These are phyloP conservation scores for Caranx ignobilis DNA, from an alignment of 2,113 vertebrate species.

Conservation along the genomic window DNA sequence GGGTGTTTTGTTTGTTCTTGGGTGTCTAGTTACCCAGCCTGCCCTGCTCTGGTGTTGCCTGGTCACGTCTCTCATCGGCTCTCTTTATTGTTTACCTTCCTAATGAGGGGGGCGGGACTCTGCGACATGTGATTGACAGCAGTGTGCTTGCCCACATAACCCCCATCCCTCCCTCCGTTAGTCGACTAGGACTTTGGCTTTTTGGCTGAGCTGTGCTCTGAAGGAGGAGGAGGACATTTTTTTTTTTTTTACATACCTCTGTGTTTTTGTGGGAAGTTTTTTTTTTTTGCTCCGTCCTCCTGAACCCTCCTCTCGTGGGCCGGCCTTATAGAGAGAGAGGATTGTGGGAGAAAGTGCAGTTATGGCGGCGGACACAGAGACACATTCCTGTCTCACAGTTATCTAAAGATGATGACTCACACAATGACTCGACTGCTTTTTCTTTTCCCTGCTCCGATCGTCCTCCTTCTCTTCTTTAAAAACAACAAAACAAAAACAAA, in stretches of 20 bases:
- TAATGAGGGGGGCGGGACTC: conserved; percentile 98
- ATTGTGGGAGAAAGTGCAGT: conserved; percentile 65
- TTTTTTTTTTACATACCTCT: conserved; percentile 49
- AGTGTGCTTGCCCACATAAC: conserved; percentile 79
- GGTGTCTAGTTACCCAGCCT: conserved; percentile 88
- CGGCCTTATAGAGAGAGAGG: conserved; percentile 42
- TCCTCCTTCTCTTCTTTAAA: neutral
- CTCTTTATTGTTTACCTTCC: conserved; percentile 98
- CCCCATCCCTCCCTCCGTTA: conserved; percentile 67
- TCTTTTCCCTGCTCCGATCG: neutral
- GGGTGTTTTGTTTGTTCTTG: conserved; percentile 79
- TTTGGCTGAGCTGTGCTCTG: conserved; percentile 83
- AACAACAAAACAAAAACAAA: too few relatives aligned
- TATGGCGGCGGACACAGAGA: conserved; percentile 24
- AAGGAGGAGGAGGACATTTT: conserved; percentile 45
- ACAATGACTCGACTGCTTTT: conserved; percentile 42
- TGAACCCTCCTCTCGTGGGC: conserved; percentile 53
- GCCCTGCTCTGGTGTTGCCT: conserved; percentile 88
- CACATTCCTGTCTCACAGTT: conserved; percentile 54
- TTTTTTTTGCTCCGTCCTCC: neutral
- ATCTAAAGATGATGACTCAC: conserved; percentile 57
- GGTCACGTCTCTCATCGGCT: conserved; percentile 93
- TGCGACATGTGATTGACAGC: conserved; percentile 91
- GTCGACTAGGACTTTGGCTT: conserved; percentile 85
- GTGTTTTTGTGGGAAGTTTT: conserved; percentile 43